A percentile compares a stretch with the other conserved stretches of the same genome.
These are phyloP conservation scores for Drosophila sturtevanti DNA, from an alignment of 1,140 invertebrate species.

Conservation along the genomic window DNA sequence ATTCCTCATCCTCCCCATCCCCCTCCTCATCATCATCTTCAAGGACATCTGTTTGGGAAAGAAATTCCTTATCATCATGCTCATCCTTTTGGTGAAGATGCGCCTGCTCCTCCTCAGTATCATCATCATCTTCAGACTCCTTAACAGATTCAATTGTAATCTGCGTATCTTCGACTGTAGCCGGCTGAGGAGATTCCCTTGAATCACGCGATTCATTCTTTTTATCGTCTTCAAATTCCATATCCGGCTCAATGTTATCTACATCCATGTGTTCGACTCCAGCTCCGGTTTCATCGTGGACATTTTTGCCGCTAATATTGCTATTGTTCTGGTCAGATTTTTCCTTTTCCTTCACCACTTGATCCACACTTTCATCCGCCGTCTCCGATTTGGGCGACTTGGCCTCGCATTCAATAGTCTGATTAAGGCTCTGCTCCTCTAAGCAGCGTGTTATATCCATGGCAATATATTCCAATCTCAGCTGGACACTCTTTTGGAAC, in stretches of 20 bases:
- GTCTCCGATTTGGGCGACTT: slow-evolving; percentile 11
- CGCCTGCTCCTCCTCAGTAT: slow-evolving; percentile 43
- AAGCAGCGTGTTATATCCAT: slow-evolving; percentile 82
- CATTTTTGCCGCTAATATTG: not conserved
- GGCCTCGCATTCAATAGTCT: not conserved
- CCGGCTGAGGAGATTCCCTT: slow-evolving; percentile 21
- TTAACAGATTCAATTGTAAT: slow-evolving; percentile 68
- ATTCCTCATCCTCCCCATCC: slow-evolving; percentile 19
- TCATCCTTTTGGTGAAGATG: not conserved
- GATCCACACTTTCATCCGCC: not conserved
- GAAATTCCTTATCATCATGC: not conserved
- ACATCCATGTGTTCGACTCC: slow-evolving; percentile 35
- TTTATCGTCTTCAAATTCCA: slow-evolving; percentile 20
- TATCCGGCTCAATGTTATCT: slow-evolving; percentile 27
- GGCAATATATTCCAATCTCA: slow-evolving; percentile 96
- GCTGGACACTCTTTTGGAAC: slow-evolving; percentile 95
- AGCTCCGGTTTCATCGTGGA: not conserved
- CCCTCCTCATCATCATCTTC: not conserved
- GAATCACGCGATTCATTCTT: slow-evolving; percentile 15
- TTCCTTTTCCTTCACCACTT: not conserved
- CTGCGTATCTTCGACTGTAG: slow-evolving; percentile 53
- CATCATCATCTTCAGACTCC: slow-evolving; percentile 63
- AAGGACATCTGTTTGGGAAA: not conserved
- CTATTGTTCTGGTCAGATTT: slow-evolving; percentile 3
- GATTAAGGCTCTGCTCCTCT: slow-evolving; percentile 37